Evolutionary conservation across 2,888 invertebrate species (phyloP).

Genomic region (Halictus quadricinctus): DNA sequence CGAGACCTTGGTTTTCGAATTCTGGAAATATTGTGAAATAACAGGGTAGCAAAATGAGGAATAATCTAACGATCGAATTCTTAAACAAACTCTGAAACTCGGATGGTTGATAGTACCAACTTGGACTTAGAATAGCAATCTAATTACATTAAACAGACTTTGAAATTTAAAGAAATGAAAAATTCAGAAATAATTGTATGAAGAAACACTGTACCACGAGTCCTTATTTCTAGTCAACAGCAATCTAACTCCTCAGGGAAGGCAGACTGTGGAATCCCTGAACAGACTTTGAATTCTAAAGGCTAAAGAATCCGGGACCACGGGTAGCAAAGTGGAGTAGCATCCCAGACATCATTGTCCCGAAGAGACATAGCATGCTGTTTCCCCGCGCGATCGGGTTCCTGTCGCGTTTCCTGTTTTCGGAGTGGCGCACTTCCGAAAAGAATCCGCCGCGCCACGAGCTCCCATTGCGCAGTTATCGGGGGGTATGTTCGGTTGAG

Average conservation of each 20-base stretch:
- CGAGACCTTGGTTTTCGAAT: too few species aligned
- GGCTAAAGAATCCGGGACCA: not conserved
- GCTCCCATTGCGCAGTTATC: slow-evolving; percentile 33
- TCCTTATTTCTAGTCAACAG: not conserved
- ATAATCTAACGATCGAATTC: not conserved
- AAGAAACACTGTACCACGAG: not conserved
- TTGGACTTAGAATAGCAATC: too few species aligned
- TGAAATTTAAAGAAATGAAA: too few species aligned
- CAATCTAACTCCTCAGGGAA: not conserved
- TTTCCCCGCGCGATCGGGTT: not conserved
- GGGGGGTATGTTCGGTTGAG: slow-evolving; percentile 41
- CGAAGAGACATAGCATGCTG: not conserved
- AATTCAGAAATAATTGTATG: not conserved
- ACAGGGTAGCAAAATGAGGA: not conserved
- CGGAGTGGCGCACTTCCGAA: not conserved
- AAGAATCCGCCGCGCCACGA: not conserved
- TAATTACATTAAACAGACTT: not conserved
- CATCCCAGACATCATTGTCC: not conserved
- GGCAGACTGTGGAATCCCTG: not conserved
- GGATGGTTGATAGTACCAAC: too few species aligned
- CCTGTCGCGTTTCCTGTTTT: slow-evolving; percentile 13
- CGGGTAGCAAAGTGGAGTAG: not conserved
- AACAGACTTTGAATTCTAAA: not conserved
- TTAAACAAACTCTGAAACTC: too few species aligned
- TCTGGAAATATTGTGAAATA: not conserved